Evolutionary conservation across 2,888 invertebrate genomes (phyloP), one percentile per base, ranked within the genome.

Genomic region (Thera britannica): DNA sequence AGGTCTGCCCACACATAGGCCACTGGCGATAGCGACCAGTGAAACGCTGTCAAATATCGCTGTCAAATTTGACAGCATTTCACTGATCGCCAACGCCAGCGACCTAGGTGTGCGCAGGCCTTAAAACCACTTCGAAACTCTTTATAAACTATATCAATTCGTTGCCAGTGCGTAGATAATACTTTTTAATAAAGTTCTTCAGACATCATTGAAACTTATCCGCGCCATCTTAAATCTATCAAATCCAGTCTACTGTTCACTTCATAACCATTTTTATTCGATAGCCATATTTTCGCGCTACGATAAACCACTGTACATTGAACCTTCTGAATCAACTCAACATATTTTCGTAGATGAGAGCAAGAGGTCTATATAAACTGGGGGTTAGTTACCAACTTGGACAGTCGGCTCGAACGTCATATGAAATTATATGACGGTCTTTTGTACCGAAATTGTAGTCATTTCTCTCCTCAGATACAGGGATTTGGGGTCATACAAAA

Each of bases 371-470:
- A 57, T 23, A 38, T 74, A 72, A 8, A 65, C 46, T 82, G 51
- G 51, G 8, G 52, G 52, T 12, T 76, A 74, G 68, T 73, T 75
- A 12, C 55, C 58, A 34, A 69, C 71, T 75, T 62, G 72, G 73
- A 64, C 75, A 73, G 77, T 76, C 73, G 57, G 44, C 57, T n/a
- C 60, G 67, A 69, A 75, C 77, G 77, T 73, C 76, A 69, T 80
- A 78, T 77, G 78, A 81, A 81, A 78, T 81, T 75, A 81, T 79
- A 80, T 77, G 75, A 75, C 67, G 73, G 72, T 73, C 79, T 76
- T 82, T 83, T 83, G 81, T 83, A 76, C 73, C 71, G 73, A 80
- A 83, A 84, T 83, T 75, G 79, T 71, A 62, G 67, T 73, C 75
- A 84, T 83, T 80, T 78, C 69, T 82, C 80, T 71, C 61, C 46